These are phyloP conservation scores for Podarcis muralis DNA, from an alignment of 2,113 vertebrate species.

Conservation along the genomic window DNA sequence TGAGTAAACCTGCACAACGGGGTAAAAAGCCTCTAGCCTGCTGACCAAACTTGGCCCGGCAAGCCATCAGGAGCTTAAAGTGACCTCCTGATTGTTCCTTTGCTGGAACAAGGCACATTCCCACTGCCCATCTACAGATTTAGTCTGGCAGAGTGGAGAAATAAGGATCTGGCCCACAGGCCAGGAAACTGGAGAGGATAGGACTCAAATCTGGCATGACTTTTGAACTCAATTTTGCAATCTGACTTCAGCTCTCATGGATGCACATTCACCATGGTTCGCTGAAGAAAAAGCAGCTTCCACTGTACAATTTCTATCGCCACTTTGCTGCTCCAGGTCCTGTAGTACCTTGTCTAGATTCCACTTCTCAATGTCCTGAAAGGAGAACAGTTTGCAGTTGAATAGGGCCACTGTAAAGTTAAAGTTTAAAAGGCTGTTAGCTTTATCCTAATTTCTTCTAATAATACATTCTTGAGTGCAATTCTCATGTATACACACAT, in stretches of 20 bases:
- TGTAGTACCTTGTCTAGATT: constrained; percentile 70
- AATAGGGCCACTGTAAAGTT: constrained; percentile 17
- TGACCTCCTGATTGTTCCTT: too few species aligned
- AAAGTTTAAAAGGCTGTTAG: not conserved
- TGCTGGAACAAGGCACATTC: too few species aligned
- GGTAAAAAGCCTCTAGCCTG: too few species aligned
- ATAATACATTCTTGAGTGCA: too few species aligned
- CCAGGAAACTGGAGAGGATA: not conserved
- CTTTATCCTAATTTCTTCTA: too few species aligned
- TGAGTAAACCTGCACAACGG: not conserved
- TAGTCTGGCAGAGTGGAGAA: too few species aligned
- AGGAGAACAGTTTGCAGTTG: constrained; percentile 28
- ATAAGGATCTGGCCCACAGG: too few species aligned
- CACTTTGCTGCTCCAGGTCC: constrained; percentile 54
- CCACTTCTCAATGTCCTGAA: constrained; percentile 76
- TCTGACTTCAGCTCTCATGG: not conserved
- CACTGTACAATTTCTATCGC: not conserved
- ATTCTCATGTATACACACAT: too few species aligned
- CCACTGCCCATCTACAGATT: too few species aligned
- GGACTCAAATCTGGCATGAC: not conserved
- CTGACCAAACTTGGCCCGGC: too few species aligned
- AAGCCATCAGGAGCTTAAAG: too few species aligned
- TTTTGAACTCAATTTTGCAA: not conserved
- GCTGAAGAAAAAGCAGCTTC: constrained; percentile 46
- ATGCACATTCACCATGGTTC: constrained; percentile 36